Evolutionary conservation across 2,113 vertebrate species (phyloP).

Genomic region (Passer domesticus): DNA sequence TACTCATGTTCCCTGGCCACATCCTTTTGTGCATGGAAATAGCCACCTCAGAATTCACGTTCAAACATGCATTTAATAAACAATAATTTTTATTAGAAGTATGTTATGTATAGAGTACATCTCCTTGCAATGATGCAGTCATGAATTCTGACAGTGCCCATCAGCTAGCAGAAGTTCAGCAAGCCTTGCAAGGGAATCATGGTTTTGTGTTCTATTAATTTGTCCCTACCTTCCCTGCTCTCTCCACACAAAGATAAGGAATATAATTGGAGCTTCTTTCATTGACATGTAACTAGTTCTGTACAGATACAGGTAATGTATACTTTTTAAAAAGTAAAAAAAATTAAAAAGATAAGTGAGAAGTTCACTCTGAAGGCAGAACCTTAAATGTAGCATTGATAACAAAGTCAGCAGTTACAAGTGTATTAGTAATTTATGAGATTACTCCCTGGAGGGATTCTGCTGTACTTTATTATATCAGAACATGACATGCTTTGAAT

Average conservation of each 20-base stretch:
- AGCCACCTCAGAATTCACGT: background rate
- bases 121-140: background rate
- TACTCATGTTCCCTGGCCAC: background rate
- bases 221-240: background rate
- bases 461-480: slow-evolving; percentile 70
- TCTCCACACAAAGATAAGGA: background rate
- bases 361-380: slow-evolving; percentile 14
- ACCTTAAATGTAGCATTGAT: slow-evolving; percentile 31
- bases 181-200: background rate
- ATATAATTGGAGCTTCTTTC: background rate
- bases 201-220: background rate
- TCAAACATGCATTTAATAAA: background rate
- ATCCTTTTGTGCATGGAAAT: background rate
- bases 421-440: slow-evolving; percentile 65
- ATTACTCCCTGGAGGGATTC: slow-evolving; percentile 20
- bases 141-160: background rate
- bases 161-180: background rate
- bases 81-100: background rate
- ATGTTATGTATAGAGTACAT: background rate
- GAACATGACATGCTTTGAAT: slow-evolving; percentile 74
- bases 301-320: background rate
- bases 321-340: background rate
- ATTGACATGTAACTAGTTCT: background rate
- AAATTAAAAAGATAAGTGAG: background rate
- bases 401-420: slow-evolving; percentile 57